Evolutionary conservation across 2,113 vertebrate species (phyloP).

Genomic region (Gallinago media): DNA sequence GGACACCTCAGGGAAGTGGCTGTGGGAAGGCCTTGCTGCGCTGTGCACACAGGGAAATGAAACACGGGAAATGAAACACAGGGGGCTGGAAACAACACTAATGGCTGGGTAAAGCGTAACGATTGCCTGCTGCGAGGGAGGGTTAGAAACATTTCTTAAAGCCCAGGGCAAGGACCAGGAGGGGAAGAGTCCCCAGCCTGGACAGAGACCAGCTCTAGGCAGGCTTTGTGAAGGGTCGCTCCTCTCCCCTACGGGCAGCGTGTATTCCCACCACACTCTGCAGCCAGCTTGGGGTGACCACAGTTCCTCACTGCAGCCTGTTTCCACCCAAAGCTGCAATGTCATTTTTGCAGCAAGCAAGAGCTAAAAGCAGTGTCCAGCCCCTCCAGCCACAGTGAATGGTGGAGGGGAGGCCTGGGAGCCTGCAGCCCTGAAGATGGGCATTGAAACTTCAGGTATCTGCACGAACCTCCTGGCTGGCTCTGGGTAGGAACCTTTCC

Average conservation of each 20-base stretch:
- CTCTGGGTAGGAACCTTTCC: neutral
- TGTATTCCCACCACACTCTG: neutral
- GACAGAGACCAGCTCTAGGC: neutral
- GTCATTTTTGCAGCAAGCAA: neutral
- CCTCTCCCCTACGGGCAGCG: neutral
- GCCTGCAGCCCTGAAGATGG: neutral
- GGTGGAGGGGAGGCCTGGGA: neutral
- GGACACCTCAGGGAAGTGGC: neutral
- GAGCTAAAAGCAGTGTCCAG: neutral
- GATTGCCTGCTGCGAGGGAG: neutral
- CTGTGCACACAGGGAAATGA: neutral
- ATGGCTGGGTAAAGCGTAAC: neutral
- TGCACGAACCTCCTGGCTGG: neutral
- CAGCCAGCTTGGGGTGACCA: neutral
- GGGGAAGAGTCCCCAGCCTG: neutral
- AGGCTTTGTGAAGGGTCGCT: neutral
- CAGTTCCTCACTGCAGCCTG: neutral
- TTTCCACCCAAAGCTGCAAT: neutral
- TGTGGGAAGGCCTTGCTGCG: neutral
- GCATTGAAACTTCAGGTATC: neutral
- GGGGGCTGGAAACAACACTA: neutral
- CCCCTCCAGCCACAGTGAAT: neutral
- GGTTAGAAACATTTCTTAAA: neutral
- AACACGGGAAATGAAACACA: neutral
- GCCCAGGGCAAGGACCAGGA: neutral